A percentile compares a stretch with the other conserved stretches of the same genome.
These are phyloP conservation scores for Zapornia atra DNA, from an alignment of 2,113 vertebrate species.

Conservation along the genomic window DNA sequence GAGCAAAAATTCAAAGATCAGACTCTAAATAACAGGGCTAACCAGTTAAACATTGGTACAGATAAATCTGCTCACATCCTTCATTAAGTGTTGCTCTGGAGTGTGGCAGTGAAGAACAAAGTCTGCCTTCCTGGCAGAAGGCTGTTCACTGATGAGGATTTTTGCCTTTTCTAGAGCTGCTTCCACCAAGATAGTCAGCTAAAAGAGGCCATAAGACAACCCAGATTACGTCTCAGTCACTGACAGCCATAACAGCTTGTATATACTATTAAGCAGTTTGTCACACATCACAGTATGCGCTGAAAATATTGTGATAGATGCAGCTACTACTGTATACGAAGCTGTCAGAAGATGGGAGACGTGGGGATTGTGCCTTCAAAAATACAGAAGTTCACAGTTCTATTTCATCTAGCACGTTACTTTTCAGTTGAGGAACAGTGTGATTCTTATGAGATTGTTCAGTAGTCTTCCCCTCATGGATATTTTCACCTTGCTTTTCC, in stretches of 20 bases:
- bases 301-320: conserved; percentile 54
- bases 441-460: not conserved
- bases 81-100: not conserved
- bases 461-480: not conserved
- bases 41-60: not conserved
- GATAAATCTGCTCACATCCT: not conserved
- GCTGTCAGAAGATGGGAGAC: conserved; percentile 26
- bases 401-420: not conserved
- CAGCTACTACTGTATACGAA: not conserved
- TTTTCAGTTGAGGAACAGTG: not conserved
- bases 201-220: not conserved
- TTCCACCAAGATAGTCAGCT: not conserved
- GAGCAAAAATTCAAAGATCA: not conserved
- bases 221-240: not conserved
- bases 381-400: not conserved
- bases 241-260: conserved; percentile 36
- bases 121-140: not conserved
- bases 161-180: not conserved
- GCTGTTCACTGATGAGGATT: not conserved
- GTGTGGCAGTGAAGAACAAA: not conserved
- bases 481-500: not conserved
- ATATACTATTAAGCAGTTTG: conserved; percentile 50
- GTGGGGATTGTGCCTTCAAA: not conserved
- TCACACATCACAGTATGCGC: not conserved
- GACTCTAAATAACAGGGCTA: not conserved